A percentile compares a stretch with the other conserved stretches of the same genome.
phyloP scores from a whole-genome alignment of 2,888 invertebrate genomes.

The Lithophane ornitopus region DNA sequence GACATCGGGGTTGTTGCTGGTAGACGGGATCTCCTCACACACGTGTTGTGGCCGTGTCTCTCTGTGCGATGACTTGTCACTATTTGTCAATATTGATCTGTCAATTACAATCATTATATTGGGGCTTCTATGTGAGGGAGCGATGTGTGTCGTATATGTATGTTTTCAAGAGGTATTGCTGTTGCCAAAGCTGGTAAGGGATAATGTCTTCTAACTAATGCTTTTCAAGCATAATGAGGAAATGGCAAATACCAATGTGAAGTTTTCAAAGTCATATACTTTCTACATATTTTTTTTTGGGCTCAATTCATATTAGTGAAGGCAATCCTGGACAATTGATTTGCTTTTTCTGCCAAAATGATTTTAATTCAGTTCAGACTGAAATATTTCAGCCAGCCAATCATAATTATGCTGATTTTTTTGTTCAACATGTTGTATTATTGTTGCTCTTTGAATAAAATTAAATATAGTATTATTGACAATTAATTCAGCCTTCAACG shows the following conservation, averaged over 20 bases:
- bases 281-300: background rate
- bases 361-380: too few species aligned
- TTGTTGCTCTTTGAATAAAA: background rate
- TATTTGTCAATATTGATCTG: conserved; percentile 85
- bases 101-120: conserved; percentile 46
- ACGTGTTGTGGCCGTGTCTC: conserved; percentile 77
- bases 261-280: background rate
- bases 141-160: background rate
- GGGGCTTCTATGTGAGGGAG: conserved; percentile 37
- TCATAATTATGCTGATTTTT: background rate
- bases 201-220: background rate
- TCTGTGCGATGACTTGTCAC: conserved; percentile 72
- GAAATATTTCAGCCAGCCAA: too few species aligned
- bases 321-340: background rate
- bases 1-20: conserved; percentile 81
- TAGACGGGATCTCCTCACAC: conserved; percentile 83
- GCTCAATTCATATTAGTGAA: background rate
- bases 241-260: background rate
- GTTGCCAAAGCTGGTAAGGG: background rate
- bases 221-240: background rate
- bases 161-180: background rate
- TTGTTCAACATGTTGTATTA: background rate
- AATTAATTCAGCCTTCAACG: background rate
- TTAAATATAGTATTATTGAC: background rate
- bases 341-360: background rate